Conservation (phyloP, 2,113 vertebrate genomes). For the Struthidea cinerea region DNA sequence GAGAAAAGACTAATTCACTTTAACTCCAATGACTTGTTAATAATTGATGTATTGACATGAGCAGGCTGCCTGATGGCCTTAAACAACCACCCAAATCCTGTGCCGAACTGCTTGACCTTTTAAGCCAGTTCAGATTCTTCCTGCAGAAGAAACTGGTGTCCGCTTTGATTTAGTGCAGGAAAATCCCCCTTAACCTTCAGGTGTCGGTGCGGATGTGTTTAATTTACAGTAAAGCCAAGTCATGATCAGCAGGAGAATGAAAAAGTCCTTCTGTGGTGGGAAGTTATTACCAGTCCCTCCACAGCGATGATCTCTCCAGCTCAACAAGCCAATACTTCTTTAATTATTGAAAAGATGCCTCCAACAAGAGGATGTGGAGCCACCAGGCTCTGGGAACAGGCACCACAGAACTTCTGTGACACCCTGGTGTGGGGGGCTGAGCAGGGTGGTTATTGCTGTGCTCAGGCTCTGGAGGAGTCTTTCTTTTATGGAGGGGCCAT, state of each 20-base stretch:
- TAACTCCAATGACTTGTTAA: slow-evolving; percentile 50
- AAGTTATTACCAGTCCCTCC: slow-evolving; percentile 32
- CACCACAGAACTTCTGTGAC: neutral
- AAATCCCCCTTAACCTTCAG: slow-evolving; percentile 63
- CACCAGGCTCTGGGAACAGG: fast-evolving
- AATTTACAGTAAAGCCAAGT: slow-evolving; percentile 60
- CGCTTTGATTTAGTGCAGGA: slow-evolving; percentile 60
- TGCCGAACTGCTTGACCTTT: slow-evolving; percentile 44
- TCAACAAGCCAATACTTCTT: slow-evolving; percentile 29
- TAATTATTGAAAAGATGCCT: slow-evolving; percentile 38
- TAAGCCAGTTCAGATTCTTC: slow-evolving; percentile 54
- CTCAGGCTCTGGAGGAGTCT: neutral
- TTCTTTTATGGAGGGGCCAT: neutral
- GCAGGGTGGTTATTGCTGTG: neutral
- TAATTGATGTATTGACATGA: slow-evolving; percentile 59
- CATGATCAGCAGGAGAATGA: slow-evolving; percentile 44
- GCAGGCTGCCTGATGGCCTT: slow-evolving; percentile 39
- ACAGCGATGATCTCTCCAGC: neutral
- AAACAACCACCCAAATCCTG: slow-evolving; percentile 37
- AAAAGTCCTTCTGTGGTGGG: slow-evolving; percentile 12
- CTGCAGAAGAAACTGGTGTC: slow-evolving; percentile 24
- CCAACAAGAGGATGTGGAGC: neutral
- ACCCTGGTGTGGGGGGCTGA: fast-evolving
- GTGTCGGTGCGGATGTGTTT: slow-evolving; percentile 45
- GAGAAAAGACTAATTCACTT: slow-evolving; percentile 16